Percentiles rank a stretch among this genome's conserved stretches.
Evolutionary conservation across 2,113 vertebrate genomes (phyloP).

Genomic region (Cricetomys ansorgei): DNA sequence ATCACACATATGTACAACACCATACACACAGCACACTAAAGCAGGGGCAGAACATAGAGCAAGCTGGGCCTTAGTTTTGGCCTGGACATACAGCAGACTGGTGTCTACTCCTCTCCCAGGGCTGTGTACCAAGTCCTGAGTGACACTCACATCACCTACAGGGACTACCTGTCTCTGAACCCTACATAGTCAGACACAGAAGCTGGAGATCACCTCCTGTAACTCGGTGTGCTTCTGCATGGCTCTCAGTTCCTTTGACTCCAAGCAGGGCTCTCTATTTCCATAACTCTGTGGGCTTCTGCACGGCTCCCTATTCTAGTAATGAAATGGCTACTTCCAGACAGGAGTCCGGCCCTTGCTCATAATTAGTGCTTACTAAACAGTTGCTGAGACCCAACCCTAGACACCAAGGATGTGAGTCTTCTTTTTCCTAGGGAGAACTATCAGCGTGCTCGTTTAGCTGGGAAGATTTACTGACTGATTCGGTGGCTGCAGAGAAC

Average conservation of each 20-base stretch:
- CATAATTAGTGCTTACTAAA: constrained; percentile 39
- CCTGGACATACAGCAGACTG: neutral
- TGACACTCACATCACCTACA: neutral
- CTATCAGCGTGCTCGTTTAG: neutral
- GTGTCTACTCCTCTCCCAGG: neutral
- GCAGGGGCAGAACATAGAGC: neutral
- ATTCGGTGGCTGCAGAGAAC: neutral
- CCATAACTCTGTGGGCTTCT: too few relatives aligned
- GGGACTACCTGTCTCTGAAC: neutral
- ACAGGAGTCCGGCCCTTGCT: neutral
- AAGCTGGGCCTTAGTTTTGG: neutral
- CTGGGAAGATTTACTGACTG: neutral
- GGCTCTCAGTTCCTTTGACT: too few relatives aligned
- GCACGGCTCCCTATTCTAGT: neutral
- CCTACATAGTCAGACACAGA: neutral
- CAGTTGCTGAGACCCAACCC: neutral
- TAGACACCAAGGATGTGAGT: neutral
- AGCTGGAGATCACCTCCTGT: neutral
- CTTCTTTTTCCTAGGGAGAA: neutral
- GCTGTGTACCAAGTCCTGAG: neutral
- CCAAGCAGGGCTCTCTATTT: neutral
- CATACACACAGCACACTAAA: neutral
- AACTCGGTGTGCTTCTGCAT: too few relatives aligned
- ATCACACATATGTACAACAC: neutral
- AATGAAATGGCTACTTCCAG: neutral